Conservation (phyloP, 2,113 vertebrate species). For the Oryzias melastigma region DNA sequence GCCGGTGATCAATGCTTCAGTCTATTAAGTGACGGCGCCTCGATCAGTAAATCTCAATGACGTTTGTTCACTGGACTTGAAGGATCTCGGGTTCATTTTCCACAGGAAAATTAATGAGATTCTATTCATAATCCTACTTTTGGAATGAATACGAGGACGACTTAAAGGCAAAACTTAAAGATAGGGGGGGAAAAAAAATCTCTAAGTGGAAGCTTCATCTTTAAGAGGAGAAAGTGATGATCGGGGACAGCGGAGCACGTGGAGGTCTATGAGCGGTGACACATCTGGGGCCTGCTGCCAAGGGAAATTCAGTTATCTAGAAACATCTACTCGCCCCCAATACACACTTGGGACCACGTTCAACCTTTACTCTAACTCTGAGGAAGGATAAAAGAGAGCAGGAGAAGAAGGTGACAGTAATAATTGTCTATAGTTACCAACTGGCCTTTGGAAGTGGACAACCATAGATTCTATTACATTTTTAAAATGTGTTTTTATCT, state of each 20-base stretch:
- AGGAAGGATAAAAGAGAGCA: slow-evolving; percentile 7
- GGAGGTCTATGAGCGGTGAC: slow-evolving; percentile 65
- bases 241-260: slow-evolving; percentile 46
- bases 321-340: slow-evolving; percentile 17
- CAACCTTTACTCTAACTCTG: slow-evolving; percentile 32
- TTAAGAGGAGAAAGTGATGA: slow-evolving; percentile 54
- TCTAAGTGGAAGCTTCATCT: slow-evolving; percentile 55
- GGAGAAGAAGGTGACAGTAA: slow-evolving; percentile 17
- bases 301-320: slow-evolving; percentile 66
- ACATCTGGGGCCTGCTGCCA: slow-evolving; percentile 66
- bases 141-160: neutral
- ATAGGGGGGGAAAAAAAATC: slow-evolving; percentile 6
- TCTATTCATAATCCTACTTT: neutral
- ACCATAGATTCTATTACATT: too few species aligned
- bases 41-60: slow-evolving; percentile 56
- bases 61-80: slow-evolving; percentile 14
- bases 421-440: slow-evolving; percentile 16
- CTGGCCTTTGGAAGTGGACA: too few species aligned
- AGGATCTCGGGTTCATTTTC: slow-evolving; percentile 12
- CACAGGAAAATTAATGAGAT: neutral
- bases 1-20: slow-evolving; percentile 65
- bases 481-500: too few species aligned
- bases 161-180: neutral
- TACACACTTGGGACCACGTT: slow-evolving; percentile 11
- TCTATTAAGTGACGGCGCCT: slow-evolving; percentile 63